A percentile compares a stretch with the other conserved stretches of the same genome.
Conservation (phyloP, 2,888 invertebrate species). For the Congeria kusceri region DNA sequence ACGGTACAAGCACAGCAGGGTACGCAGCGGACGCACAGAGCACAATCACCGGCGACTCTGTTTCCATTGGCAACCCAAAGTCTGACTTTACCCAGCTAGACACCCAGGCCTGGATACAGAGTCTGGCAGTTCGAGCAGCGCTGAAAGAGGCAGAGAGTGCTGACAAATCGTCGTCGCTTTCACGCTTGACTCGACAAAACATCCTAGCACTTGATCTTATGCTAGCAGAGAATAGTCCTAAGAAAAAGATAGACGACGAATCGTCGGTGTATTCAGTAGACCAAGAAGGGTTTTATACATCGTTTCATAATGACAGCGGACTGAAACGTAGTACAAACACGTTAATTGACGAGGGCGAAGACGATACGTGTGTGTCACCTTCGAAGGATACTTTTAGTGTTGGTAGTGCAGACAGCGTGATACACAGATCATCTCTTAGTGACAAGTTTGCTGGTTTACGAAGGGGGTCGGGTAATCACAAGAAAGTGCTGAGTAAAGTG, state of each 20-base stretch:
- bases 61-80: slow-evolving; percentile 63
- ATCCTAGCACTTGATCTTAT: slow-evolving; percentile 77
- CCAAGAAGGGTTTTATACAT: slow-evolving; percentile 98
- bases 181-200: slow-evolving; percentile 76
- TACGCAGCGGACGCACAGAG: slow-evolving; percentile 76
- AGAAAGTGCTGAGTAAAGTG: slow-evolving; percentile 68
- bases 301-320: slow-evolving; percentile 98
- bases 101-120: slow-evolving; percentile 79
- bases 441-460: slow-evolving; percentile 67
- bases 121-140: slow-evolving; percentile 76
- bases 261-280: slow-evolving; percentile 97
- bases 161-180: slow-evolving; percentile 71
- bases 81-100: slow-evolving; percentile 72
- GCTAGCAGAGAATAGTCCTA: slow-evolving; percentile 64
- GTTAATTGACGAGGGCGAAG: slow-evolving; percentile 70
- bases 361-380: slow-evolving; percentile 56
- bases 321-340: slow-evolving; percentile 85
- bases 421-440: slow-evolving; percentile 65
- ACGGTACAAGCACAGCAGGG: slow-evolving; percentile 72
- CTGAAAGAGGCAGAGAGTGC: slow-evolving; percentile 71
- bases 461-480: slow-evolving; percentile 43
- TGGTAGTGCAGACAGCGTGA: slow-evolving; percentile 75
- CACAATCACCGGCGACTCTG: slow-evolving; percentile 69
- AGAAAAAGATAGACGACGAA: slow-evolving; percentile 75
- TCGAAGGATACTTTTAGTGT: slow-evolving; percentile 73